Base-by-base conservation (phyloP, 1,140 invertebrate genomes). In the Drosophila takahashii region DNA sequence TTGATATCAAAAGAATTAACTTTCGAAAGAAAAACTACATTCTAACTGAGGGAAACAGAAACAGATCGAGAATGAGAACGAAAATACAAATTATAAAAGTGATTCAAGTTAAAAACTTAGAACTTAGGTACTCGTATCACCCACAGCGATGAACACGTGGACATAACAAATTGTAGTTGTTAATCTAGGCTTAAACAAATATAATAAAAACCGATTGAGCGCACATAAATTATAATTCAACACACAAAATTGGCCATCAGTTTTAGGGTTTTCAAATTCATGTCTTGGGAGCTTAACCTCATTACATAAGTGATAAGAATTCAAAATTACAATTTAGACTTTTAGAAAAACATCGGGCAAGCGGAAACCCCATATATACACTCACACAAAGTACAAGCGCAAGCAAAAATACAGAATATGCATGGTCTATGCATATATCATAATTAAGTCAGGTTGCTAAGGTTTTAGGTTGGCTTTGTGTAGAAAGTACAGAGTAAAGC, bases 101-200 rank as follows among this genome's bases (percentile, higher is more conserved):
- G 84, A 89, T 89, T 89, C 73, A 89, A 89, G 84, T 89, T 89
- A 72, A 90, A 89, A 89, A 89, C 84, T 87, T 87, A 89, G 76
- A 79, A 84, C 64, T 54, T 84, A 87, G 77, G 72, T 42, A 87
- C 79, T 83, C 71, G 75, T 76, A 78, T 69, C 74, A 76, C 73
- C 54, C 66, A 79, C 53, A 60, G 48, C 85, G 67, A 79, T 69
- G 77, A 83, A 77, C 74, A 81, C 79, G 81, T 76, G 67, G 72
- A 69, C 65, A 56, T 64, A 87, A 87, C 79, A 84, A 87, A 87
- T 89, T 87, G 56, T 87, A 87, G 84, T 47, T 70, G 45, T 83
- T 90, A 90, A 70, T 47, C 47, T 80, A 89, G 79, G 76, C 64
- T 70, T 83, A 67, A 42, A 27, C 27, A 60, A 58, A 47, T 57